Evolutionary conservation across 2,113 vertebrate genomes (phyloP).

Genomic region (Hirundichthys speculiger): DNA sequence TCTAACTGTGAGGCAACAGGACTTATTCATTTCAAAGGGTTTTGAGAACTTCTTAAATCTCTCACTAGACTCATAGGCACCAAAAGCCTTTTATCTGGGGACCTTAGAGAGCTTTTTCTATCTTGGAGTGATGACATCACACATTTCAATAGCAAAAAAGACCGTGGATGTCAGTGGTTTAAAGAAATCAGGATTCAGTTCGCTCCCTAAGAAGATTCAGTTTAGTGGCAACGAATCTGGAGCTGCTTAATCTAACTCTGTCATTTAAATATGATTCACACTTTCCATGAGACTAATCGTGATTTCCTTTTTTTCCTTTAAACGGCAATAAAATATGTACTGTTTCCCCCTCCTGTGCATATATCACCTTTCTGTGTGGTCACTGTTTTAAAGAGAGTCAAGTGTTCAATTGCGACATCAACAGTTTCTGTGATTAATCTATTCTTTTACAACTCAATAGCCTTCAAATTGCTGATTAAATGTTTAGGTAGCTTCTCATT

Average conservation of each 20-base stretch:
- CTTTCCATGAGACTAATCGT: too few species aligned
- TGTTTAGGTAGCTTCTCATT: constrained; percentile 6
- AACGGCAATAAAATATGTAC: too few species aligned
- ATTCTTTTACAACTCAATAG: not conserved
- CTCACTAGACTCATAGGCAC: too few species aligned
- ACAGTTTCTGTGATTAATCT: not conserved
- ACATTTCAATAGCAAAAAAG: not conserved
- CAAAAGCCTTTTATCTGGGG: not conserved
- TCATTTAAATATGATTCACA: not conserved
- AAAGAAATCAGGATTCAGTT: not conserved
- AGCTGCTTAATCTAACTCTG: not conserved
- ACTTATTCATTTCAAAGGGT: not conserved
- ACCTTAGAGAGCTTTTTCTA: not conserved
- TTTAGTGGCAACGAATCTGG: not conserved
- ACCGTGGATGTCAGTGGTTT: too few species aligned
- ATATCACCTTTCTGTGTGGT: too few species aligned
- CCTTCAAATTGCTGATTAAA: constrained; percentile 12
- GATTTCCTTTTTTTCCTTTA: too few species aligned
- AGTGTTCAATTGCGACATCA: not conserved
- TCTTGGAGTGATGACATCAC: not conserved
- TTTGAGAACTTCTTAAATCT: not conserved
- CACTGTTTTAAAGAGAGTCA: not conserved
- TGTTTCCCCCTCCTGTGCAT: too few species aligned
- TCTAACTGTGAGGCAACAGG: not conserved
- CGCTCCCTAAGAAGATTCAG: too few species aligned